Evolutionary conservation across 2,113 vertebrate species (phyloP).

Genomic region (Plotosus lineatus): DNA sequence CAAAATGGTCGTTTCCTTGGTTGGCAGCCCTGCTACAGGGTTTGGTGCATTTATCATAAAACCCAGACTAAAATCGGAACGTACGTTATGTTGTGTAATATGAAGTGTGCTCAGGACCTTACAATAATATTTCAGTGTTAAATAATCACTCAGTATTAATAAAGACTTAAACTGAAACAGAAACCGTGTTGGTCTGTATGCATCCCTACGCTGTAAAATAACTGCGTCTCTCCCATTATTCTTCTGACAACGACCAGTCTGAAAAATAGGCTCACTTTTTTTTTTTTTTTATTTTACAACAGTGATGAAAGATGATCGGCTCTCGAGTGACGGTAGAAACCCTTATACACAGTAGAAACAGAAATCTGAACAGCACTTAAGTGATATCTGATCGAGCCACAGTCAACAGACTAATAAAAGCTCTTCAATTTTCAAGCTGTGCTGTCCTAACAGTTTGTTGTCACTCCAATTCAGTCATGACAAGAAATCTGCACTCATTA

Average conservation of each 20-base stretch:
- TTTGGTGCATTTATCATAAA: slow-evolving; percentile 62
- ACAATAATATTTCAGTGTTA: slow-evolving; percentile 61
- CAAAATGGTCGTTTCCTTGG: too few species aligned
- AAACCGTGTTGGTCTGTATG: background rate
- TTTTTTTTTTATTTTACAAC: slow-evolving; percentile 37
- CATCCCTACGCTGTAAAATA: background rate
- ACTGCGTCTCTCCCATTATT: background rate
- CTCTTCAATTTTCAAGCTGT: slow-evolving; percentile 7
- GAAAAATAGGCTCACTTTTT: too few species aligned
- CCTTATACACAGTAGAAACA: background rate
- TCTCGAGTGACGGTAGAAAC: slow-evolving; percentile 7
- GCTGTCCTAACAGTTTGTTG: background rate
- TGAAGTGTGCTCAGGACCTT: slow-evolving; percentile 75
- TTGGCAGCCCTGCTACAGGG: too few species aligned
- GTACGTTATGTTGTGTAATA: slow-evolving; percentile 67
- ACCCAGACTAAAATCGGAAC: slow-evolving; percentile 69
- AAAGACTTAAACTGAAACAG: slow-evolving; percentile 56
- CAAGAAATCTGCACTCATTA: background rate
- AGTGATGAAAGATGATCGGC: background rate
- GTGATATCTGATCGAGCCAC: slow-evolving; percentile 1
- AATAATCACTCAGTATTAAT: slow-evolving; percentile 62
- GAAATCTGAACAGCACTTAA: background rate
- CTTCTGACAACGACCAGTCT: background rate
- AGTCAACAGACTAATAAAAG: slow-evolving; percentile 18
- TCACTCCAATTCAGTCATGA: background rate